These are phyloP conservation scores for Steinernema scapterisci DNA, from an alignment of 2,888 invertebrate genomes.

Conservation along the genomic window DNA sequence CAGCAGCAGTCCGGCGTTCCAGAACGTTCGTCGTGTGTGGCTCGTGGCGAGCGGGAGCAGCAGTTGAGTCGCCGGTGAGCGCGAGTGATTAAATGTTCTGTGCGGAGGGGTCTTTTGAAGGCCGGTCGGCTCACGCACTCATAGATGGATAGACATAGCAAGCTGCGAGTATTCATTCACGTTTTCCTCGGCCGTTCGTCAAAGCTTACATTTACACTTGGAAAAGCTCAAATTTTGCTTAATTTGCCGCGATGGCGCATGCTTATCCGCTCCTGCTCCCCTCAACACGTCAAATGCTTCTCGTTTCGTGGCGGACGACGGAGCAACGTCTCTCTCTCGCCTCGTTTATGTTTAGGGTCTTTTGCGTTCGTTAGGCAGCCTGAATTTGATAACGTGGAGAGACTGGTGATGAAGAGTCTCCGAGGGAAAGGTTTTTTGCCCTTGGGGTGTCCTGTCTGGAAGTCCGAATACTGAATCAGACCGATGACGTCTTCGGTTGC, in stretches of 20 bases:
- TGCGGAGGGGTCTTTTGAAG: neutral
- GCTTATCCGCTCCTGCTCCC: constrained; percentile 8
- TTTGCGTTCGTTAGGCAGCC: constrained; percentile 27
- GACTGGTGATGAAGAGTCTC: no score
- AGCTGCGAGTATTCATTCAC: neutral
- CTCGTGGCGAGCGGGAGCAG: neutral
- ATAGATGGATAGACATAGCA: neutral
- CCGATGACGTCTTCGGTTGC: no score
- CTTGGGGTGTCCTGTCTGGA: no score
- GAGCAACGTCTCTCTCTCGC: neutral
- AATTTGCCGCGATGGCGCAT: constrained; percentile 21
- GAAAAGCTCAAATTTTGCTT: constrained; percentile 22
- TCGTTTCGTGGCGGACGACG: neutral
- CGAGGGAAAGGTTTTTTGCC: no score
- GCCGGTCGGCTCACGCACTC: neutral
- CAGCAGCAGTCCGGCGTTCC: no score
- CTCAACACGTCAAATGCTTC: constrained; percentile 27
- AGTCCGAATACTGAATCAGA: no score
- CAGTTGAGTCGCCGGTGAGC: neutral
- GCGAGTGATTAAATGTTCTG: constrained; percentile 20
- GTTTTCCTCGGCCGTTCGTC: neutral
- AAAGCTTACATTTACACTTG: constrained; percentile 3
- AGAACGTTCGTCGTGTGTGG: no score
- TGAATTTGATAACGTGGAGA: constrained; percentile 5
- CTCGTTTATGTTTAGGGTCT: constrained; percentile 3